Conservation (phyloP, 2,113 vertebrate species). For the Phylloscopus trochiloides region DNA sequence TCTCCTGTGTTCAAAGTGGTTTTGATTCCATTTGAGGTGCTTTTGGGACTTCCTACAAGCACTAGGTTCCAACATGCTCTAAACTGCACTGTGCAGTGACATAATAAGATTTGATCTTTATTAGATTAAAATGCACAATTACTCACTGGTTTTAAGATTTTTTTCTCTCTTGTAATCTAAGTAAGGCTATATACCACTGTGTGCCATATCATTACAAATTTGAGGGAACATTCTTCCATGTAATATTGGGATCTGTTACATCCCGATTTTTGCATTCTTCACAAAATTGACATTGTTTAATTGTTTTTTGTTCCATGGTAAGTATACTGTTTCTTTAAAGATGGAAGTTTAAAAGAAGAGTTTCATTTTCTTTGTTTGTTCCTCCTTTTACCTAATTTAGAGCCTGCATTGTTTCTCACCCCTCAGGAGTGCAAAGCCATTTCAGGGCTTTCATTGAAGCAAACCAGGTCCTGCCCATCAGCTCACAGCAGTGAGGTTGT, state of each 20-base stretch:
- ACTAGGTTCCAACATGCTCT: not conserved
- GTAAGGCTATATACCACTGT: not conserved
- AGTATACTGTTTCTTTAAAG: not conserved
- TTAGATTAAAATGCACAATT: not conserved
- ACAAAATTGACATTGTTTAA: not conserved
- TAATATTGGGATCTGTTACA: not conserved
- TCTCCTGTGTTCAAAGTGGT: not conserved
- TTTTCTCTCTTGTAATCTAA: not conserved
- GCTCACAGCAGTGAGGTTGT: accelerated
- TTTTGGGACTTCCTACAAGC: not conserved
- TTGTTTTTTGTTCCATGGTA: not conserved
- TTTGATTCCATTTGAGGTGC: not conserved
- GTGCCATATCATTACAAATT: not conserved
- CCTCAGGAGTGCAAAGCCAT: not conserved
- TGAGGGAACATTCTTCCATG: not conserved
- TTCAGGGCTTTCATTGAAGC: not conserved
- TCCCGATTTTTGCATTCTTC: not conserved
- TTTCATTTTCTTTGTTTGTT: not conserved
- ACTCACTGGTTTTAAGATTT: not conserved
- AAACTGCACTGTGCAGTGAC: not conserved
- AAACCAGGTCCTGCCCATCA: not conserved
- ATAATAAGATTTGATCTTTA: not conserved
- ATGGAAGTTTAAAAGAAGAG: not conserved
- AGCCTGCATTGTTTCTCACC: not conserved
- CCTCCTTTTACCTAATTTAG: not conserved